phyloP scores from a whole-genome alignment of 2,113 vertebrate species.

The Rhinoptilus africanus region DNA sequence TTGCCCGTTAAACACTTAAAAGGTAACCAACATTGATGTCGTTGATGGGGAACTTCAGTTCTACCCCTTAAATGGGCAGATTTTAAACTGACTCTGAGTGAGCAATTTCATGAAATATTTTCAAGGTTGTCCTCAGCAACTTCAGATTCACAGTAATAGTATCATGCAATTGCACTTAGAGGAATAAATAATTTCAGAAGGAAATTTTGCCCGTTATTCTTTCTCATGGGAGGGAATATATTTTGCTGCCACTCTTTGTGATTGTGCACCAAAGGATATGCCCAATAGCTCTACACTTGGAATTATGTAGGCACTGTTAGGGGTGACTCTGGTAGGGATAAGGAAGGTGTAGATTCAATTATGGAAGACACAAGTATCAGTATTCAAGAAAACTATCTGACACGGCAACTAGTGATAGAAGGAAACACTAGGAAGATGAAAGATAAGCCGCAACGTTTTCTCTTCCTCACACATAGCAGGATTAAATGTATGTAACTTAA shows the following conservation, averaged over 20 bases:
- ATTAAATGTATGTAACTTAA: neutral
- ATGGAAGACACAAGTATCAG: neutral
- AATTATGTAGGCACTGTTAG: neutral
- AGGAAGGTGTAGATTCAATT: neutral
- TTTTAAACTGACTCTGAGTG: neutral
- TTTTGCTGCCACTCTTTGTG: neutral
- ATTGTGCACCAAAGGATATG: neutral
- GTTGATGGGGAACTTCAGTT: neutral
- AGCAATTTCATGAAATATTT: neutral
- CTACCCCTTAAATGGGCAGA: neutral
- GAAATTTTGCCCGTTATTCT: neutral
- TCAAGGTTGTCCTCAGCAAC: neutral
- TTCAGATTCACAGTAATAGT: neutral
- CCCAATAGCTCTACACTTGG: neutral
- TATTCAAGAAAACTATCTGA: neutral
- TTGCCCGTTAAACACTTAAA: neutral
- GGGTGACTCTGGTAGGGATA: neutral
- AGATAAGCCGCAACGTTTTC: neutral
- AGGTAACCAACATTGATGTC: neutral
- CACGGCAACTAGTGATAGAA: neutral
- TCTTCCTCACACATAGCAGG: neutral
- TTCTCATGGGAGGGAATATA: neutral
- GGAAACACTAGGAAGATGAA: neutral
- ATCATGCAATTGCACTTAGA: neutral
- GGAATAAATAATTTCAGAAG: neutral